A percentile compares a stretch with the other conserved stretches of the same genome.
Conservation (phyloP, 2,113 vertebrate genomes). For the Misgurnus anguillicaudatus region DNA sequence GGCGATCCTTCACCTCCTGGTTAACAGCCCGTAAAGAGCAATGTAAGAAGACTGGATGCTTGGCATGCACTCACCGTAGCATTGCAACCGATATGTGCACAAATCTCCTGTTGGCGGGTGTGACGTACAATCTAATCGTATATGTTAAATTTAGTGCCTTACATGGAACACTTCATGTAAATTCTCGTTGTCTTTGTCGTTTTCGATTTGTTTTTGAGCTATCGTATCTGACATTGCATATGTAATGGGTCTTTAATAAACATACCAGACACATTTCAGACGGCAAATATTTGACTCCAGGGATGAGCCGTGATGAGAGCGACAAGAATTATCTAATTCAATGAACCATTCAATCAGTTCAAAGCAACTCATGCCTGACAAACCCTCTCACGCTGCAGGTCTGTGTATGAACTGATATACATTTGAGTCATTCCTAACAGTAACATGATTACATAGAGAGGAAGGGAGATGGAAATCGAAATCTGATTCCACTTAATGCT, state of each 20-base stretch:
- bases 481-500: too few relatives aligned
- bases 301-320: slow-evolving; percentile 27
- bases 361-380: slow-evolving; percentile 34
- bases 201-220: slow-evolving; percentile 21
- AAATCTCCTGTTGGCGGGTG: not conserved
- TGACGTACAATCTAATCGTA: not conserved
- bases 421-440: not conserved
- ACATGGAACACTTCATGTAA: not conserved
- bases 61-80: slow-evolving; percentile 1
- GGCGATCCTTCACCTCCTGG: slow-evolving; percentile 27
- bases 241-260: slow-evolving; percentile 14
- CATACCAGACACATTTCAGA: slow-evolving; percentile 12
- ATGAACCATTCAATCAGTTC: slow-evolving; percentile 43
- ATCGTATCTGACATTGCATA: not conserved
- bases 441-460: not conserved
- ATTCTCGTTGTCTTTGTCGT: slow-evolving; percentile 17
- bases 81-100: not conserved
- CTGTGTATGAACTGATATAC: slow-evolving; percentile 12
- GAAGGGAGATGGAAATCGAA: not conserved
- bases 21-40: slow-evolving; percentile 1
- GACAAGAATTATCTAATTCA: slow-evolving; percentile 35
- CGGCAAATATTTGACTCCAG: slow-evolving; percentile 20
- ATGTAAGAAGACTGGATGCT: slow-evolving; percentile 3
- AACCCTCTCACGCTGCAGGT: slow-evolving; percentile 14
- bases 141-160: slow-evolving; percentile 24